Evolutionary conservation across 2,797 vertebrate species (phyloP), one percentile per base, ranked within the genome.

Genomic region (Harpagifer antarcticus): DNA sequence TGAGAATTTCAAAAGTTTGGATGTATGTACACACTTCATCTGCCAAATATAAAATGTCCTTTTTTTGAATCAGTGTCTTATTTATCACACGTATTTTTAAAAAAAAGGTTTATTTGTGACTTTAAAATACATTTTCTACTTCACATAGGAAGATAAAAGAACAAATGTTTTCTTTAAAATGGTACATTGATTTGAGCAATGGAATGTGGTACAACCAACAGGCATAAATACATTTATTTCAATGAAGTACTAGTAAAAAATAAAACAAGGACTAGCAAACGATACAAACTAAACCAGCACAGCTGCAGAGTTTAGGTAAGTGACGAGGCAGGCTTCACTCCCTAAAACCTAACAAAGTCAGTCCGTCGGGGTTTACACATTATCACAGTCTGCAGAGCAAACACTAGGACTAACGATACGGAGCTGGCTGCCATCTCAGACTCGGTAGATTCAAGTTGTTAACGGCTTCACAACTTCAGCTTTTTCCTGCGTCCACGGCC

Each of bases 401-500:
- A 94, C 81, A 87, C 93, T 94, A 95, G 95, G 94, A 96, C 94
- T 95, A 93, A 92, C 78, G 92, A 92, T 87, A 89, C 90, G 90
- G 94, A 93, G 94, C 88, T 85, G 80, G 82, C 81, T 67, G 88
- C 60, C 10, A 31, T 64, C 62, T 85, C 43, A 20, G 76, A 74
- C 56, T 3, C 50, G 59, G 59, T 33, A 58, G 42, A 70, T 59
- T 71, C 2, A 48, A 47, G 42, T 19, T 16, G 47, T 54, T 74
- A 77, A 60, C 74, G 47, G 47, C 75, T 93, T 98, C 94, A 99
- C 96, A 99, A 95, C 93, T 99, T 99, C 67, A 99, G 94, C 89
- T 99, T 99, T 93, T 99, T 99, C 90, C 96, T 96, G 68, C 98
- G 96, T 77, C 98, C 97, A 59, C 98, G 96, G 11, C 96, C 97